Evolutionary conservation across 2,888 invertebrate species (phyloP), one percentile per base, ranked within the genome.

Genomic region (Hirtodrosophila confusa): DNA sequence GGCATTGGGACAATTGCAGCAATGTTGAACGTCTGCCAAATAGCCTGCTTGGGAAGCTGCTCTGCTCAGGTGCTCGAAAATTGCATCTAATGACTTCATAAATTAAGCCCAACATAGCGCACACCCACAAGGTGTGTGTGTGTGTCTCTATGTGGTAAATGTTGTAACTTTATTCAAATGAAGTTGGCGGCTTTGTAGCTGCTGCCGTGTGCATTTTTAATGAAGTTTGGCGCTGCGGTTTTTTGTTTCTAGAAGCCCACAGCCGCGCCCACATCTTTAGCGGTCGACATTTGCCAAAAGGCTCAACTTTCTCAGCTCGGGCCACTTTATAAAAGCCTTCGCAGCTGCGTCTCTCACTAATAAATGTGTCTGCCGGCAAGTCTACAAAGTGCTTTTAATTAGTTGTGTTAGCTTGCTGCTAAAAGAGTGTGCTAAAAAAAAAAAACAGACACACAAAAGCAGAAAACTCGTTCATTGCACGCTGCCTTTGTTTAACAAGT

Each of bases 361-460:
- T 73, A 80, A 69, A 82, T 76, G 78, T 68, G 80, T 79, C 69
- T 78, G 74, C 56, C 58, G 43, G 74, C 67, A 66, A 61, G 68
- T 69, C 70, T 58, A 73, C 76, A 78, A 83, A 80, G 84, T 76
- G 84, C 78, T 83, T 80, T 83, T 83, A 80, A 80, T 80, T 80
- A 80, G 84, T 80, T 80, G 80, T 73, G 78, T 78, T 83, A 68
- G 70, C 83, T 78, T 67, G 63, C 57, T 50, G 63, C 66, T 44
- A 65, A 64, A 61, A 43, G 37, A 47, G 36, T 35, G 47, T 37
- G 51, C n/a, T 6, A 43, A 37, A 29, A 12, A 24, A 36, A 12
- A 37, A 45, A 39, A 43, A 24, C 35, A 31, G 10, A 24, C n/a
- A 49, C 10, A 12, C 3, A 17, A 17, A 29, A 54, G 41, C 0